Percentiles rank a stretch among this genome's conserved stretches.
These are phyloP conservation scores for Zaprionus taronus DNA, from an alignment of 1,140 invertebrate genomes.

Conservation along the genomic window DNA sequence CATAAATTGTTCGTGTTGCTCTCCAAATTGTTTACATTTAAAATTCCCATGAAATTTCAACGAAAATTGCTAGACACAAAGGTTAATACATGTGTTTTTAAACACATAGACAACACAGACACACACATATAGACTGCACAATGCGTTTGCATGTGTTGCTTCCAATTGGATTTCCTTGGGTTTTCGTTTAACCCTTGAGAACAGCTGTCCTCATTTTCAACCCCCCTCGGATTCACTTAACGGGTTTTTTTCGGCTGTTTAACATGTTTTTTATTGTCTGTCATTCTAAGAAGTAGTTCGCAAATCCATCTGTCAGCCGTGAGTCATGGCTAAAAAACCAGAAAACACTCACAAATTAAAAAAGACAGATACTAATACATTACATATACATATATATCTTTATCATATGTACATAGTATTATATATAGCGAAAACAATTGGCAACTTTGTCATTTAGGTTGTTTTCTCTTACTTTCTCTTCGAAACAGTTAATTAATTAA, in stretches of 20 bases:
- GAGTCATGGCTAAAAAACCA: neutral
- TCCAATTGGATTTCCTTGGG: conserved; percentile 15
- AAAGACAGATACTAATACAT: neutral
- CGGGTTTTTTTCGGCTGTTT: neutral
- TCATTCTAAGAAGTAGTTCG: neutral
- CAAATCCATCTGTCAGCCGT: conserved; percentile 1
- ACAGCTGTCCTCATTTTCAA: neutral
- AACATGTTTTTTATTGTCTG: conserved; percentile 2
- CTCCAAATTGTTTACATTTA: conserved; percentile 46
- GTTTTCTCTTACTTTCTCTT: neutral
- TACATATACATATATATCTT: neutral
- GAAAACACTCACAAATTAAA: neutral
- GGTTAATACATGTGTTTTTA: conserved; percentile 41
- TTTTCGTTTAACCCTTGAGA: conserved; percentile 1
- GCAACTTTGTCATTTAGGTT: neutral
- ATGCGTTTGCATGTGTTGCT: neutral
- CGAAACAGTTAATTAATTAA: neutral
- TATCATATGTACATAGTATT: neutral
- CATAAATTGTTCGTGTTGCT: conserved; percentile 23
- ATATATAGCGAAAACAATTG: neutral
- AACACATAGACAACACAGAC: neutral
- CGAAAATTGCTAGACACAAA: conserved; percentile 39
- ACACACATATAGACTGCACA: neutral
- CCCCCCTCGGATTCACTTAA: neutral
- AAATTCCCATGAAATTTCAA: conserved; percentile 66